A percentile compares a stretch with the other conserved stretches of the same genome.
Conservation (phyloP, 2,888 invertebrate genomes). For the Beris chalybata region DNA sequence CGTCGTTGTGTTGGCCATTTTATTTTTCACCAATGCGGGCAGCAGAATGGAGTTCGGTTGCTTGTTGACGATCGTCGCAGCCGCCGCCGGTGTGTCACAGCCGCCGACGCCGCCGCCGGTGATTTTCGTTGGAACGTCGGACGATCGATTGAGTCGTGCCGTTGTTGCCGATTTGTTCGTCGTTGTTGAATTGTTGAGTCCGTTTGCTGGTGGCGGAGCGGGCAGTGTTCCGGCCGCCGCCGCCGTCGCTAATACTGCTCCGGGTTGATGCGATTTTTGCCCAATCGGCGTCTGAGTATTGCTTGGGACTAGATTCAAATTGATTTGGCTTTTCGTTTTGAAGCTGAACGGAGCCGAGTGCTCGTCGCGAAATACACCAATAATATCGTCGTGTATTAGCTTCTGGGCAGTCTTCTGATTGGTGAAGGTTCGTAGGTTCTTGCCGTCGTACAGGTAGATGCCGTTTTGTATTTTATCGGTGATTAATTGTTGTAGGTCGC, state of each 20-base stretch:
- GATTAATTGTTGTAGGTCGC: background rate
- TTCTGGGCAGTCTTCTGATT: conserved; percentile 62
- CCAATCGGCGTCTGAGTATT: background rate
- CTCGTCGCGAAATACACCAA: conserved; percentile 69
- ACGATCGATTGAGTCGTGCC: too few relatives aligned
- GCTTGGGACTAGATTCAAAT: conserved; percentile 60
- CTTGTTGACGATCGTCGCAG: too few relatives aligned
- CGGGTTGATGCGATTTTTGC: background rate
- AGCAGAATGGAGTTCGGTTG: too few relatives aligned
- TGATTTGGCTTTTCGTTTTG: conserved; percentile 79
- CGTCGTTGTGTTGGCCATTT: too few relatives aligned
- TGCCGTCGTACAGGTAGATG: conserved; percentile 55
- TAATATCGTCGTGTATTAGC: conserved; percentile 63
- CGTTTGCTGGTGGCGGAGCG: too few relatives aligned
- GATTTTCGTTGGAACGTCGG: background rate
- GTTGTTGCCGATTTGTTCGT: background rate
- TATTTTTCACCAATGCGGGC: too few relatives aligned
- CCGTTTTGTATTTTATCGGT: background rate
- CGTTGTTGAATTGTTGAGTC: too few relatives aligned
- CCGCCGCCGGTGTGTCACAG: background rate
- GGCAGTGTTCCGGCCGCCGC: background rate
- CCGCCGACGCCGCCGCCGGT: background rate
- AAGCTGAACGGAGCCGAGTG: conserved; percentile 86
- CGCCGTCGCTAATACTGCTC: background rate
- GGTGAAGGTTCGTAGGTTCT: conserved; percentile 60